Conservation (phyloP, 2,888 invertebrate genomes). For the Tachina fera region DNA sequence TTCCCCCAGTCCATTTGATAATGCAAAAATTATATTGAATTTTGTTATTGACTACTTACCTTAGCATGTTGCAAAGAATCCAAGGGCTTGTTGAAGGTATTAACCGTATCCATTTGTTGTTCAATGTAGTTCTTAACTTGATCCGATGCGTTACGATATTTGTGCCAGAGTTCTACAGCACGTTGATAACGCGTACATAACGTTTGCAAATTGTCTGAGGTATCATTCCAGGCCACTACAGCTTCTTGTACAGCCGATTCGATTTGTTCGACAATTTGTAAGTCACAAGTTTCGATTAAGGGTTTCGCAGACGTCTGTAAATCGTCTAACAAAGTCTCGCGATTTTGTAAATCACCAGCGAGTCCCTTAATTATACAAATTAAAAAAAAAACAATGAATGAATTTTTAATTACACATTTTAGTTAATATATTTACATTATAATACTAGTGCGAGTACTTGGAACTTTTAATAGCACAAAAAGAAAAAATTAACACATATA, state of each 20-base stretch:
- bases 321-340: conserved; percentile 89
- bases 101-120: conserved; percentile 89
- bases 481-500: not conserved
- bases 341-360: conserved; percentile 89
- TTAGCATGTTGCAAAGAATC: conserved; percentile 89
- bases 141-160: conserved; percentile 91
- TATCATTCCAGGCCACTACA: conserved; percentile 90
- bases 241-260: conserved; percentile 91
- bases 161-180: conserved; percentile 91
- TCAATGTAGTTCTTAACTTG: conserved; percentile 90
- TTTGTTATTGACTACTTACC: conserved; percentile 84
- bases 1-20: not conserved
- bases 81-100: conserved; percentile 86
- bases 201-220: conserved; percentile 89
- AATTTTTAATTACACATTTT: not conserved
- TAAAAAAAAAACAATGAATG: not conserved
- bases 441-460: not conserved
- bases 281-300: conserved; percentile 87
- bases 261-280: conserved; percentile 88
- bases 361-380: conserved; percentile 85
- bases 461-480: not conserved
- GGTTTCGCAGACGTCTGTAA: conserved; percentile 89
- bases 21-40: conserved; percentile 28
- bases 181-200: conserved; percentile 91
- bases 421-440: not conserved